These are phyloP conservation scores for Pteria penguin DNA, from an alignment of 2,888 invertebrate species.

Conservation along the genomic window DNA sequence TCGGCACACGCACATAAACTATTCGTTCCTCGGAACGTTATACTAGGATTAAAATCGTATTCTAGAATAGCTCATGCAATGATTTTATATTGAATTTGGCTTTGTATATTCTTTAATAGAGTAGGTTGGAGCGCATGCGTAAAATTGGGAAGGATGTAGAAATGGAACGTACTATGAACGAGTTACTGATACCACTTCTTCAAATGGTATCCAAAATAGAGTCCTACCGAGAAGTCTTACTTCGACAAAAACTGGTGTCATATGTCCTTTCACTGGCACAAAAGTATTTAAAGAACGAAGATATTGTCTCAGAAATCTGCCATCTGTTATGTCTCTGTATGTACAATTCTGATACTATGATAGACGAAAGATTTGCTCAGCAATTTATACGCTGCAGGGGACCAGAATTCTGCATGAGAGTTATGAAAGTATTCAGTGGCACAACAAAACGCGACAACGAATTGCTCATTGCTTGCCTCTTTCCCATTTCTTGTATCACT, in stretches of 20 bases:
- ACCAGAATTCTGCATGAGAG: constrained; percentile 59
- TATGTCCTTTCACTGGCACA: constrained; percentile 48
- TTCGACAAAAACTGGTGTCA: constrained; percentile 53
- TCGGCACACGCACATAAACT: too few relatives aligned
- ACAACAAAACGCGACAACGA: constrained; percentile 40
- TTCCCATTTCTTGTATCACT: constrained; percentile 63
- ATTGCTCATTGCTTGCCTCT: constrained; percentile 50
- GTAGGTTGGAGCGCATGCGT: constrained; percentile 44
- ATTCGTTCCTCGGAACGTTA: neutral
- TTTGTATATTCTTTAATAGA: constrained; percentile 40
- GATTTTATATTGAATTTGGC: neutral
- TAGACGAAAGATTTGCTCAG: constrained; percentile 60
- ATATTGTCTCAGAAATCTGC: constrained; percentile 44
- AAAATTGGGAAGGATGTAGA: constrained; percentile 42
- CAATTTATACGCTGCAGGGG: constrained; percentile 63
- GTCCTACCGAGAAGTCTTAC: constrained; percentile 48
- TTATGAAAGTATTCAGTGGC: constrained; percentile 50
- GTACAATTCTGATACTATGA: constrained; percentile 47
- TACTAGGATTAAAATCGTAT: neutral
- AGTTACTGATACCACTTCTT: constrained; percentile 47
- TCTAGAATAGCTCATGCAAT: neutral
- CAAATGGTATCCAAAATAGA: constrained; percentile 42
- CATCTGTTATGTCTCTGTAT: constrained; percentile 54
- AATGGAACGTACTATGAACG: constrained; percentile 36
- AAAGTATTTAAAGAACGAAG: constrained; percentile 42